These are phyloP conservation scores for Hemistola chrysoprasaria DNA, from an alignment of 2,888 invertebrate species.

Conservation along the genomic window DNA sequence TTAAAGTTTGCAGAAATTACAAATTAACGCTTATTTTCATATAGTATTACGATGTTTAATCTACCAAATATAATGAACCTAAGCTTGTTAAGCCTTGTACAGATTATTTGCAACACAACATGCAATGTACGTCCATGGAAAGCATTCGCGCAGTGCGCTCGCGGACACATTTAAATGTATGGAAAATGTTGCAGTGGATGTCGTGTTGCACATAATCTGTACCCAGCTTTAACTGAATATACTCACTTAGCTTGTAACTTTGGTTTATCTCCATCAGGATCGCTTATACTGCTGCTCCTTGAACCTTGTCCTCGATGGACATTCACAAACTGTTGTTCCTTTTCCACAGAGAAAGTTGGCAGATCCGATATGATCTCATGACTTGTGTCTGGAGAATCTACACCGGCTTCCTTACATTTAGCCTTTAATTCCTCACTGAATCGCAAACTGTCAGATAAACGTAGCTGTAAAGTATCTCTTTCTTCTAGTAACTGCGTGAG, in stretches of 20 bases:
- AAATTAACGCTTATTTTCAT: too few relatives aligned
- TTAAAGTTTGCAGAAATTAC: too few relatives aligned
- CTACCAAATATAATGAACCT: too few relatives aligned
- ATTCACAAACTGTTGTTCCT: constrained; percentile 58
- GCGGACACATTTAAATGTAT: too few relatives aligned
- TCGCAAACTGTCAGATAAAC: constrained; percentile 90
- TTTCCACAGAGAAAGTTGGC: constrained; percentile 53
- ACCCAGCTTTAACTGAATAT: too few relatives aligned
- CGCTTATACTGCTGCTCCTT: constrained; percentile 68
- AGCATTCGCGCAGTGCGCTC: too few relatives aligned
- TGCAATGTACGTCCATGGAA: too few relatives aligned
- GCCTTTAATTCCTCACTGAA: constrained; percentile 83
- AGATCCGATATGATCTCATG: constrained; percentile 54
- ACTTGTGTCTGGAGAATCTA: constrained; percentile 49
- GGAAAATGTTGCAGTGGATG: too few relatives aligned
- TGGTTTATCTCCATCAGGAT: constrained; percentile 66
- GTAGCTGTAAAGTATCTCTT: constrained; percentile 91
- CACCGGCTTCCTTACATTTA: constrained; percentile 46
- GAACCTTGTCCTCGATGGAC: constrained; percentile 63
- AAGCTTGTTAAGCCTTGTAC: too few relatives aligned
- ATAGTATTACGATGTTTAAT: too few relatives aligned
- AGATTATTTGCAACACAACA: too few relatives aligned
- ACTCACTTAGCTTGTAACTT: constrained; percentile 76
- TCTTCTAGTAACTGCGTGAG: constrained; percentile 92
- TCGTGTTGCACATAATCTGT: background rate